Conservation (phyloP, 2,113 vertebrate genomes). For the Cyanocitta stelleri region DNA sequence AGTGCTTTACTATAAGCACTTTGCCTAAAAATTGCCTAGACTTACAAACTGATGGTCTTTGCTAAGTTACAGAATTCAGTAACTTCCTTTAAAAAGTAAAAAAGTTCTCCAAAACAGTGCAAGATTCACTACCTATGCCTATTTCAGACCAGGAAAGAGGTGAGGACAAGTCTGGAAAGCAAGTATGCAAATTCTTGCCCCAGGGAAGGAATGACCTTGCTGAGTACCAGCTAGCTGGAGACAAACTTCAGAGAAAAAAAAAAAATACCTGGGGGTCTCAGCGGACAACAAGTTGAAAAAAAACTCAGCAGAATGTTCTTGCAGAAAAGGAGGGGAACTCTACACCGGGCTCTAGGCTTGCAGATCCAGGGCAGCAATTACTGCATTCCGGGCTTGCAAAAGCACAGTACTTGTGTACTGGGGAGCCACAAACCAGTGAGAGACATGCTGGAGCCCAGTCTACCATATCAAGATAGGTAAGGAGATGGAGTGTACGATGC, state of each 20-base stretch:
- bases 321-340: not conserved
- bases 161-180: not conserved
- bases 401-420: not conserved
- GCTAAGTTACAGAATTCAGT: not conserved
- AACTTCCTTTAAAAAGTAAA: not conserved
- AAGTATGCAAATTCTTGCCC: not conserved
- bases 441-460: not conserved
- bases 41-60: fast-evolving
- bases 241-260: not conserved
- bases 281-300: not conserved
- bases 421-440: not conserved
- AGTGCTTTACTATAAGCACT: not conserved
- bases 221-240: not conserved
- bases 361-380: not conserved
- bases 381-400: not conserved
- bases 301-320: not conserved
- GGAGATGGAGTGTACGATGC: not conserved
- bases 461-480: not conserved
- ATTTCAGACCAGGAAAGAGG: not conserved
- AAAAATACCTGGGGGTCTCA: too few species aligned
- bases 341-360: not conserved
- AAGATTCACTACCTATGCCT: not conserved
- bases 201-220: not conserved
- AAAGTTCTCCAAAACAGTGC: not conserved
- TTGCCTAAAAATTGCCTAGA: not conserved